Evolutionary conservation across 2,888 invertebrate species (phyloP).

Genomic region (Nephrotoma guestfalica): DNA sequence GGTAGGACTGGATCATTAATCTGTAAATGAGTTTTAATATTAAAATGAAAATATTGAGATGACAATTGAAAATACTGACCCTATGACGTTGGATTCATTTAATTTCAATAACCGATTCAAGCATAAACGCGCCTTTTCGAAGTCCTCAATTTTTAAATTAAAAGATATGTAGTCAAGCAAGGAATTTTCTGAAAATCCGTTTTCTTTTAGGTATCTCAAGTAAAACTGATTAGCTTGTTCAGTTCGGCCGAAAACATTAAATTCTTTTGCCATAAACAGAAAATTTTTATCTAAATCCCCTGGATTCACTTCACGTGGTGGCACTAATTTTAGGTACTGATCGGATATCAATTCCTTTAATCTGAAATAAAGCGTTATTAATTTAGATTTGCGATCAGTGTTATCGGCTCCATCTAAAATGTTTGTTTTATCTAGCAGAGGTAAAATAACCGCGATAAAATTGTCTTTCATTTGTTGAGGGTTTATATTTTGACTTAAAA

Average conservation of each 20-base stretch:
- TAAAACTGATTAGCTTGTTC: not conserved
- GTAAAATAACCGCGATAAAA: not conserved
- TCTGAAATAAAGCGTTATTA: not conserved
- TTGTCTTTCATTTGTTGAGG: not conserved
- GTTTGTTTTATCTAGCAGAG: not conserved
- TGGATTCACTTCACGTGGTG: not conserved
- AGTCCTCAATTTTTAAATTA: not conserved
- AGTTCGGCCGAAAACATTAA: not conserved
- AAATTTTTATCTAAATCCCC: not conserved
- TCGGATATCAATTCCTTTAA: not conserved
- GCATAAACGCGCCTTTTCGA: not conserved
- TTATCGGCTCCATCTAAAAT: not conserved
- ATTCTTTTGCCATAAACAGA: not conserved
- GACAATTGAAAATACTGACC: not conserved
- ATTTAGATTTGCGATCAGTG: not conserved
- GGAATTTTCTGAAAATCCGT: not conserved
- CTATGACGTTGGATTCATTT: not conserved
- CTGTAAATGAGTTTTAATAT: not conserved
- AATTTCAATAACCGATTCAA: not conserved
- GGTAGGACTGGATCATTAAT: not conserved
- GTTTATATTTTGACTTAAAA: not conserved
- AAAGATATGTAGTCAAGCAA: not conserved
- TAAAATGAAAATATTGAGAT: not conserved
- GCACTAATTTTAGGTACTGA: not conserved
- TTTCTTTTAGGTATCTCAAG: not conserved